Evolutionary conservation across 1,140 invertebrate genomes (phyloP).

Genomic region (Zaprionus camerounensis): DNA sequence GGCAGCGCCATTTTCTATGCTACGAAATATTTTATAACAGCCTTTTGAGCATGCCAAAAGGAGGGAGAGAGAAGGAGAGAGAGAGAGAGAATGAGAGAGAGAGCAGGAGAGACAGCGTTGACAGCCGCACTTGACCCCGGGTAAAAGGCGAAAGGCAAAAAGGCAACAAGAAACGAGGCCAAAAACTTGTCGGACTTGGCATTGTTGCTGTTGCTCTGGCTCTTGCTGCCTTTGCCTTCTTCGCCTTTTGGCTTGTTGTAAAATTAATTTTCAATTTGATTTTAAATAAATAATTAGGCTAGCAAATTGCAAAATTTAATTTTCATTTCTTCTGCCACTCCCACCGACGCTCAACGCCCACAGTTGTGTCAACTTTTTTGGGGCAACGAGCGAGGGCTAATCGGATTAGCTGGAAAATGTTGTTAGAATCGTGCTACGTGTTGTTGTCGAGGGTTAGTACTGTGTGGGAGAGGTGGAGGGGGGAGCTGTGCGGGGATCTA

Average conservation of each 20-base stretch:
- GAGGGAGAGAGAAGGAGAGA: conserved; percentile 7
- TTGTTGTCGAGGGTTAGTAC: neutral
- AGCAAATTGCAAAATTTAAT: conserved; percentile 84
- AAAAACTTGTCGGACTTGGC: conserved; percentile 27
- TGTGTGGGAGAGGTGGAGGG: neutral
- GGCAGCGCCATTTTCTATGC: conserved; percentile 77
- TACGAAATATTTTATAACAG: conserved; percentile 78
- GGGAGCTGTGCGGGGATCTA: neutral
- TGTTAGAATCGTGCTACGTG: conserved; percentile 47
- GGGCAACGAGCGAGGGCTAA: conserved; percentile 39
- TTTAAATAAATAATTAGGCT: conserved; percentile 84
- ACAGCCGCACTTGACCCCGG: conserved; percentile 73
- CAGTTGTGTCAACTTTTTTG: conserved; percentile 62
- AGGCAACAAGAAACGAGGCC: conserved; percentile 31
- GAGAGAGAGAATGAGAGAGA: conserved; percentile 9
- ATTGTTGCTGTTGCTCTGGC: conserved; percentile 29
- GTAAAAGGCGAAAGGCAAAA: conserved; percentile 13
- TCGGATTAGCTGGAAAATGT: conserved; percentile 74
- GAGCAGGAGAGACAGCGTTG: conserved; percentile 46
- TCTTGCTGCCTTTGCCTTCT: conserved; percentile 14
- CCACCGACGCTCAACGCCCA: neutral
- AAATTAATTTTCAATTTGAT: conserved; percentile 84
- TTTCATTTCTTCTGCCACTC: conserved; percentile 66
- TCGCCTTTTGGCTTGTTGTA: conserved; percentile 67
- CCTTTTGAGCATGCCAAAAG: conserved; percentile 48